Conservation (phyloP, 2,113 vertebrate genomes). For the Pteruthius melanotis region DNA sequence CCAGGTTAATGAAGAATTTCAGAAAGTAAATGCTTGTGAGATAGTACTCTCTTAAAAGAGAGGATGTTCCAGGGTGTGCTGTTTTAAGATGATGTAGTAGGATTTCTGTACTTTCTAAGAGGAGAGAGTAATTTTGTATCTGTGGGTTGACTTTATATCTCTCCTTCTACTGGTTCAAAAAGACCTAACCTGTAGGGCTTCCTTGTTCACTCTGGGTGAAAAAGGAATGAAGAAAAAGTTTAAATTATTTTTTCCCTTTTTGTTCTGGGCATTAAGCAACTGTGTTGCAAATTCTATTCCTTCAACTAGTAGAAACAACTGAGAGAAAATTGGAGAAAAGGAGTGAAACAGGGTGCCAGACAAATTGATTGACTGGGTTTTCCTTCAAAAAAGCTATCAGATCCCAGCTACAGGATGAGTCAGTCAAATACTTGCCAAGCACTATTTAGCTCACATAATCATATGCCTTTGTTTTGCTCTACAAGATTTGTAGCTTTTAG, state of each 20-base stretch:
- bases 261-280: neutral
- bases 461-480: neutral
- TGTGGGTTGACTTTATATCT: neutral
- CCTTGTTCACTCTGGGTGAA: accelerated
- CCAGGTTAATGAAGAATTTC: neutral
- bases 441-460: neutral
- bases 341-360: neutral
- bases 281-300: neutral
- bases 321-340: neutral
- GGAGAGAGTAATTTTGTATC: neutral
- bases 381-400: neutral
- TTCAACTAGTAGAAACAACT: neutral
- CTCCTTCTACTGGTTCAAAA: neutral
- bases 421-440: neutral
- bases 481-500: neutral
- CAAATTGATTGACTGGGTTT: neutral
- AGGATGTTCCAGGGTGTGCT: neutral
- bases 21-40: neutral
- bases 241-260: neutral
- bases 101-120: neutral
- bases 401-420: neutral
- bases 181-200: neutral
- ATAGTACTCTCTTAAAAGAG: neutral
- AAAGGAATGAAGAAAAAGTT: neutral
- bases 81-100: neutral